Evolutionary conservation across 2,888 invertebrate genomes (phyloP).

Genomic region (Sphaerophoria taeniata): DNA sequence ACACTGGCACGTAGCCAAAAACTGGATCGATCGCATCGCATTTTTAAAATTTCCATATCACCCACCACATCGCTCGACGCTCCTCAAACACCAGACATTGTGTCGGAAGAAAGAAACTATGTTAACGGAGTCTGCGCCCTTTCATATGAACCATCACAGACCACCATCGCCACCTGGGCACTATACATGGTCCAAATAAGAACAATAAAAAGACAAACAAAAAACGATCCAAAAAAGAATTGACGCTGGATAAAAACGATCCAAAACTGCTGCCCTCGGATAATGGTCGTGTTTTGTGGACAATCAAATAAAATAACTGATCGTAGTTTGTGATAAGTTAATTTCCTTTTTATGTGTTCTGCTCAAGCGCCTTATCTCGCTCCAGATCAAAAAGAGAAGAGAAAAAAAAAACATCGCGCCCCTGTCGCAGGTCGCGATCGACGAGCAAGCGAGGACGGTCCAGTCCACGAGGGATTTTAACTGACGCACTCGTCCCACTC

Average conservation of each 20-base stretch:
- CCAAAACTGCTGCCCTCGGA: constrained; percentile 75
- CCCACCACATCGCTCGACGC: constrained; percentile 35
- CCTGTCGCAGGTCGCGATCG: constrained; percentile 54
- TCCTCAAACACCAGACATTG: constrained; percentile 63
- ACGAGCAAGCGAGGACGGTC: background rate
- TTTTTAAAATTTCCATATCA: constrained; percentile 10
- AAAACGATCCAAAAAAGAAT: constrained; percentile 31
- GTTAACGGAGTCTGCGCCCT: constrained; percentile 12
- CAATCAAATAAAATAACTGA: constrained; percentile 83
- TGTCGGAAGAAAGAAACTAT: constrained; percentile 61
- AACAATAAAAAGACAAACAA: constrained; percentile 59
- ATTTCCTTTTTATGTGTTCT: constrained; percentile 83
- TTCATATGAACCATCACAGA: constrained; percentile 13
- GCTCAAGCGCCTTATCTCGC: constrained; percentile 76
- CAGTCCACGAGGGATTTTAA: constrained; percentile 39
- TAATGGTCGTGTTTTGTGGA: constrained; percentile 83
- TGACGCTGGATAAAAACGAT: constrained; percentile 67
- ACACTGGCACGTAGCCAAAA: background rate
- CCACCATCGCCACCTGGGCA: constrained; percentile 63
- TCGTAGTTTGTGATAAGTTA: constrained; percentile 83
- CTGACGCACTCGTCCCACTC: constrained; percentile 41
- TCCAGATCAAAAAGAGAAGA: constrained; percentile 75
- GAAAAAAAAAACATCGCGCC: constrained; percentile 73
- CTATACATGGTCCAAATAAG: constrained; percentile 31
- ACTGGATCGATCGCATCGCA: constrained; percentile 11